These are phyloP conservation scores for Piscicola geometra DNA, from an alignment of 2,888 invertebrate species.

Conservation along the genomic window DNA sequence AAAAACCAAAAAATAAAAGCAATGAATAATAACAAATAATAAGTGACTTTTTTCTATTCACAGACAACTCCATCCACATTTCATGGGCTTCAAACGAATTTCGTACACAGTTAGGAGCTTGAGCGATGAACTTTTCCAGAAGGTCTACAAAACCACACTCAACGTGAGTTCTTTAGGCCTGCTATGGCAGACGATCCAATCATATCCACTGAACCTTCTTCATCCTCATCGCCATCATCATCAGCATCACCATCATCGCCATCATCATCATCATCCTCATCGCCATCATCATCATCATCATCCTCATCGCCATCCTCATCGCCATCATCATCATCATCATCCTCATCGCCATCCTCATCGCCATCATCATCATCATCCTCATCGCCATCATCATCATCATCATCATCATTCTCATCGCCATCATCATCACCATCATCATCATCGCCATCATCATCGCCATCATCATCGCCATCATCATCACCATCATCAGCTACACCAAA, in stretches of 20 bases:
- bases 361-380: constrained; percentile 28
- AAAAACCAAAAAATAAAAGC: too few species aligned
- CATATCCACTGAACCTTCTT: too few species aligned
- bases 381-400: constrained; percentile 18
- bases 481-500: constrained; percentile 34
- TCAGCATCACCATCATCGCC: too few species aligned
- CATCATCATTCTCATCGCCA: constrained; percentile 32
- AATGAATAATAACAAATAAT: too few species aligned
- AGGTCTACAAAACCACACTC: neutral
- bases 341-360: constrained; percentile 24
- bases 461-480: constrained; percentile 34
- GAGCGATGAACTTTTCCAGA: constrained; percentile 7
- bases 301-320: too few species aligned
- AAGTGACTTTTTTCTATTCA: neutral
- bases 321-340: too few species aligned
- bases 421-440: constrained; percentile 3
- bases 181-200: too few species aligned
- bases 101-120: constrained; percentile 32
- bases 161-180: too few species aligned
- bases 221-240: too few species aligned
- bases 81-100: constrained; percentile 40
- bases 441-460: constrained; percentile 18
- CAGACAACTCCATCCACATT: constrained; percentile 27
- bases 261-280: too few species aligned
- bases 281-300: too few species aligned